These are phyloP conservation scores for Odontophorus gujanensis DNA, from an alignment of 2,113 vertebrate genomes.

Conservation along the genomic window DNA sequence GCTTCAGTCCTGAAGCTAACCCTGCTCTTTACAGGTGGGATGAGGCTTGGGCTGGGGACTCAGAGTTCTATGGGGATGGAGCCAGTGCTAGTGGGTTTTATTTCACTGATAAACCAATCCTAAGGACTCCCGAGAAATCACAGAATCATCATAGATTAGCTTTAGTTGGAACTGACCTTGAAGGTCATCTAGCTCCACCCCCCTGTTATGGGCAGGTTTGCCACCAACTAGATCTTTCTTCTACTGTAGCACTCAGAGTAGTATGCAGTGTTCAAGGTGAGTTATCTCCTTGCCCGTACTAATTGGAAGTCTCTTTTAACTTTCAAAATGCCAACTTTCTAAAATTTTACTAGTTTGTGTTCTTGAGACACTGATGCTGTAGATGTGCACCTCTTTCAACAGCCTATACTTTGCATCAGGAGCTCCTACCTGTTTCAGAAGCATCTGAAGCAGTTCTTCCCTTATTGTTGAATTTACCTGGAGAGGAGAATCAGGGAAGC, in stretches of 20 bases:
- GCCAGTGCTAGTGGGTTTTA: not conserved
- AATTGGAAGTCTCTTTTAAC: not conserved
- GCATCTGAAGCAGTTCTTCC: not conserved
- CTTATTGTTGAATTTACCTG: not conserved
- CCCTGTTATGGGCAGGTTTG: too few relatives aligned
- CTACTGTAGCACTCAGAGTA: too few relatives aligned
- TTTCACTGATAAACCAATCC: not conserved
- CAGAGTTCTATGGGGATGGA: not conserved
- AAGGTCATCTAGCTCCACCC: too few relatives aligned
- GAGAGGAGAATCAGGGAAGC: not conserved
- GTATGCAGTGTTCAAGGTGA: too few relatives aligned
- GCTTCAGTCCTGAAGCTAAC: not conserved
- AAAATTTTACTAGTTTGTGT: not conserved
- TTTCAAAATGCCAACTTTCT: not conserved
- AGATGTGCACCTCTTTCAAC: not conserved
- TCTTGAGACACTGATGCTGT: not conserved
- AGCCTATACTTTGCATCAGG: fast-evolving
- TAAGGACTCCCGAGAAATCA: not conserved
- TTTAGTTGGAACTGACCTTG: too few relatives aligned
- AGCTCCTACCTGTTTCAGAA: fast-evolving
- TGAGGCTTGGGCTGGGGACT: not conserved
- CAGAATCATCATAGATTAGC: too few relatives aligned
- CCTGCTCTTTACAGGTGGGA: fast-evolving
- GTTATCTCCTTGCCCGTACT: not conserved
- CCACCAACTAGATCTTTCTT: too few relatives aligned